These are phyloP conservation scores for Heliconius congener DNA, from an alignment of 1,140 invertebrate species.

Conservation along the genomic window DNA sequence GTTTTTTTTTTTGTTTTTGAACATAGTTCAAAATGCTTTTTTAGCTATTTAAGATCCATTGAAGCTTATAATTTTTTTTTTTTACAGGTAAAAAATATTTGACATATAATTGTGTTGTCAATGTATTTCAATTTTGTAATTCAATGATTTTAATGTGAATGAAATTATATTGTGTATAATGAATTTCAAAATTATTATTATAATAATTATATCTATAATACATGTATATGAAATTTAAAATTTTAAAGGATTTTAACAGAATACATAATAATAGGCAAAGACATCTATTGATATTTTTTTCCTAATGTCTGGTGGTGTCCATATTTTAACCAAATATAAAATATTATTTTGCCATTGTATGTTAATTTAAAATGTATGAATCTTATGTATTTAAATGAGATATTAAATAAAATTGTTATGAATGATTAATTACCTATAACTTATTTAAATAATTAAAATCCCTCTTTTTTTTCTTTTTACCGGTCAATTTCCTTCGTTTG, in stretches of 20 bases:
- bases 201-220: neutral
- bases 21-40: constrained; percentile 21
- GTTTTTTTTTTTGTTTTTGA: constrained; percentile 16
- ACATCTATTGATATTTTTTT: constrained; percentile 15
- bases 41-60: constrained; percentile 9
- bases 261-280: constrained; percentile 10
- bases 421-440: constrained; percentile 42
- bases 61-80: constrained; percentile 15
- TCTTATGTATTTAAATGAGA: constrained; percentile 43
- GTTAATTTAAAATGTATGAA: constrained; percentile 47
- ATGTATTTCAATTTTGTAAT: constrained; percentile 21
- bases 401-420: constrained; percentile 63
- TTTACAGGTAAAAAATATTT: constrained; percentile 23
- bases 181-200: neutral
- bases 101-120: constrained; percentile 19
- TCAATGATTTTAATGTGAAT: constrained; percentile 6
- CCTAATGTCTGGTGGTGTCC: constrained; percentile 18
- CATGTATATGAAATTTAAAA: constrained; percentile 1
- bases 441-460: constrained; percentile 10
- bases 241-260: constrained; percentile 11
- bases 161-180: constrained; percentile 17
- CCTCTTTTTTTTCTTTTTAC: neutral
- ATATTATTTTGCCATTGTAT: constrained; percentile 31
- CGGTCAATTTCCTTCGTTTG: too few relatives aligned
- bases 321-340: constrained; percentile 20